Evolutionary conservation across 2,113 vertebrate genomes (phyloP).

Genomic region (Piprites chloris): DNA sequence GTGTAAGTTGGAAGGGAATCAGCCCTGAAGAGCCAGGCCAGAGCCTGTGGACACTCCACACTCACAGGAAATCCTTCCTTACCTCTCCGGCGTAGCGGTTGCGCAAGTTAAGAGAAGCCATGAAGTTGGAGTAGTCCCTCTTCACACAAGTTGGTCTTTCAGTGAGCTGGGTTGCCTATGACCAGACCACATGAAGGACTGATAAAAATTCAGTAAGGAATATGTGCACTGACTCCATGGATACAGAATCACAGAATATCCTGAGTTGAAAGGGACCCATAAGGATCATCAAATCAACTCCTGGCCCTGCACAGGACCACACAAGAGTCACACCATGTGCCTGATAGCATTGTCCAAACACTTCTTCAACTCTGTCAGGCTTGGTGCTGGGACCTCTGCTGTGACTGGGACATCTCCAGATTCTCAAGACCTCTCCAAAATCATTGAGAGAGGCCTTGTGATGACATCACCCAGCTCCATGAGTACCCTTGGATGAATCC

Average conservation of each 20-base stretch:
- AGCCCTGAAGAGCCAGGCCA: background rate
- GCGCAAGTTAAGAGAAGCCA: conserved; percentile 95
- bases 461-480: too few species aligned
- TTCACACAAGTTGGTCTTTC: conserved; percentile 94
- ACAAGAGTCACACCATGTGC: background rate
- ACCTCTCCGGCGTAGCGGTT: conserved; percentile 98
- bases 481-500: too few species aligned
- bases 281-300: background rate
- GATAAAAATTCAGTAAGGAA: background rate
- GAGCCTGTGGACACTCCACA: background rate
- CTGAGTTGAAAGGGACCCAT: background rate
- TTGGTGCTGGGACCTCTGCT: background rate
- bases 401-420: too few species aligned
- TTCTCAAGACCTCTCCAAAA: too few species aligned
- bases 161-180: conserved; percentile 87
- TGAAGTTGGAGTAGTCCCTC: conserved; percentile 98
- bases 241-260: background rate
- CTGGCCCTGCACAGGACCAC: background rate
- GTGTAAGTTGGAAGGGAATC: background rate
- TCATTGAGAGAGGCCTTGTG: too few species aligned
- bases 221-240: background rate
- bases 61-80: background rate
- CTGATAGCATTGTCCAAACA: background rate
- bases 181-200: background rate
- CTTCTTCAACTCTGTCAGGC: background rate